Evolutionary conservation across 2,797 vertebrate species (phyloP).

Genomic region (Mus minutoides): DNA sequence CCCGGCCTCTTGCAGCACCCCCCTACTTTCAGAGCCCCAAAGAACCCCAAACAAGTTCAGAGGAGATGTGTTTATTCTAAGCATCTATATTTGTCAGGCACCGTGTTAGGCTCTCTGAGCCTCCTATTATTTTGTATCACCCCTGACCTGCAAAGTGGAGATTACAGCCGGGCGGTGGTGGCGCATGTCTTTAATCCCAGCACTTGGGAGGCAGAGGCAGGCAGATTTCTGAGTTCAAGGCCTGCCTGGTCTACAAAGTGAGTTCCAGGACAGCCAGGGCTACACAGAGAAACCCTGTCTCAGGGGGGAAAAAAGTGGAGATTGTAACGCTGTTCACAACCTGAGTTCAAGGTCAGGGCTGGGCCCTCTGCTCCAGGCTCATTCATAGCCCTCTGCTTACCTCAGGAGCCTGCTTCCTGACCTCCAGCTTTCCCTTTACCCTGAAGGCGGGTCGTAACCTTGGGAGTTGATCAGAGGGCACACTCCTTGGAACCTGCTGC

Average conservation of each 20-base stretch:
- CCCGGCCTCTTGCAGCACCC: not conserved
- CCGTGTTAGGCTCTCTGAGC: not conserved
- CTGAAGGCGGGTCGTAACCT: not conserved
- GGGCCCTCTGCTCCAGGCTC: not conserved
- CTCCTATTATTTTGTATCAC: not conserved
- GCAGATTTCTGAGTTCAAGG: too few species aligned
- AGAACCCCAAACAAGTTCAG: not conserved
- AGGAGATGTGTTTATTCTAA: not conserved
- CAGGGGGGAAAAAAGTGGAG: too few species aligned
- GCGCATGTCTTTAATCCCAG: too few species aligned
- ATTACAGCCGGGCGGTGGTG: too few species aligned
- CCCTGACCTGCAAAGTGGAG: not conserved
- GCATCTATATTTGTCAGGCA: not conserved
- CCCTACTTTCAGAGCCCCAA: not conserved
- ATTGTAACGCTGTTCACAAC: not conserved
- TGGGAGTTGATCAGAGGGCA: not conserved
- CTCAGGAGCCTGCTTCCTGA: not conserved
- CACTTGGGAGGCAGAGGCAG: too few species aligned
- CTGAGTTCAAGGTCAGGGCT: not conserved
- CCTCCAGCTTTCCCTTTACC: slow-evolving; percentile 48
- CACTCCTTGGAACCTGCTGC: not conserved
- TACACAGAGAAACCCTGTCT: too few species aligned
- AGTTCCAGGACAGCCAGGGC: too few species aligned
- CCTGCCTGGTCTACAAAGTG: too few species aligned
- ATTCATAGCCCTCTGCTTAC: not conserved